phyloP scores from a whole-genome alignment of 2,888 invertebrate species.

The Thera obeliscata region DNA sequence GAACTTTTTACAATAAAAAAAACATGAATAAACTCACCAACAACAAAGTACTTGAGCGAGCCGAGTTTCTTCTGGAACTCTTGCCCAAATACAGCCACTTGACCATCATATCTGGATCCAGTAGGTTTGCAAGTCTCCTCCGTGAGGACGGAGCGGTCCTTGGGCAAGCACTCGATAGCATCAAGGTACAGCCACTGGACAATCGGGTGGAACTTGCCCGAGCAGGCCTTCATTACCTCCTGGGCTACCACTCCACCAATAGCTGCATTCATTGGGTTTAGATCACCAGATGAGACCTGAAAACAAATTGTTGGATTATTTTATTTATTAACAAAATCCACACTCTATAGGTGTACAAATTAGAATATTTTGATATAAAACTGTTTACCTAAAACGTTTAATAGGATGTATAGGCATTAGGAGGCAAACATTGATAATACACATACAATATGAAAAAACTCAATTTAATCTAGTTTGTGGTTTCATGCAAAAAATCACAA shows the following conservation, averaged over 20 bases:
- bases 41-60: constrained; percentile 91
- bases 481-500: too few species aligned
- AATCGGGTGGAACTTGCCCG: constrained; percentile 97
- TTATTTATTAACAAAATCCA: too few species aligned
- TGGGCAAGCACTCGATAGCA: constrained; percentile 96
- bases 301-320: neutral
- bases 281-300: constrained; percentile 88
- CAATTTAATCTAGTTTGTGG: too few species aligned
- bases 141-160: constrained; percentile 85
- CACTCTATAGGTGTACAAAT: too few species aligned
- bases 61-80: constrained; percentile 94
- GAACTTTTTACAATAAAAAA: too few species aligned
- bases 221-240: constrained; percentile 99
- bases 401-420: too few species aligned
- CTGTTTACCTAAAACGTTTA: too few species aligned
- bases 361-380: too few species aligned
- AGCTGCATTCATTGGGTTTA: constrained; percentile 96
- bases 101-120: constrained; percentile 93
- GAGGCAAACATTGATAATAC: too few species aligned
- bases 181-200: constrained; percentile 98
- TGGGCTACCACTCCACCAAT: constrained; percentile 99
- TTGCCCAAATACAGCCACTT: constrained; percentile 96
- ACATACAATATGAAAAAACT: too few species aligned
- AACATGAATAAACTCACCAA: constrained; percentile 66
- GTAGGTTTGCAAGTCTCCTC: constrained; percentile 90